Evolutionary conservation across 2,797 vertebrate genomes (phyloP), one percentile per base, ranked within the genome.

Genomic region (Sphaeramia orbicularis): DNA sequence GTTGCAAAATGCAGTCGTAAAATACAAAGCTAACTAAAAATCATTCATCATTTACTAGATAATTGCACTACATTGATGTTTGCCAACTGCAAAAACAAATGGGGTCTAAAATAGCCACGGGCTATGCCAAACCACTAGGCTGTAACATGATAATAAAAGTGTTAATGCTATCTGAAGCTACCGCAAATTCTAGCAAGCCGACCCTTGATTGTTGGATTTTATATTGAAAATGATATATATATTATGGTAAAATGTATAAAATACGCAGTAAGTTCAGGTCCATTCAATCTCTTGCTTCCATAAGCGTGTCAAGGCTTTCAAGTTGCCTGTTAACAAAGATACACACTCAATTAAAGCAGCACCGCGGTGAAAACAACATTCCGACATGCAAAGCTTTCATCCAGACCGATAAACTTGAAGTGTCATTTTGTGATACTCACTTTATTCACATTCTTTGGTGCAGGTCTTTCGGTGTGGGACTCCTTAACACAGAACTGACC

Each of bases 341-440:
- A 32, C 53, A 27, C 60, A 16, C 43, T 7, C 16, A 79, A 71
- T 42, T 47, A 16, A 10, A 21, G 18, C 52, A 45, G 9, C 37
- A 14, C 44, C 2, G 54, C 19, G 27, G 6, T 3, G 18, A 51
- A 60, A 82, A 36, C 24, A 44, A 43, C 19, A 44, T 27, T 18
- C 15, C 14, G 7, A 35, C 27, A 50, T n/a, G 18, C 38, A 18
- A 54, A 63, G 4, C 60, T 62, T 24, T 62, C 16, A 38, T 35
- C 2, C 45, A 6, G 10, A 37, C 15, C 0, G 37, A 5, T 55
- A 60, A 67, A 15, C 37, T 59, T 8, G 48, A 15, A 36, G 56
- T 86, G 90, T 85, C 89, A 92, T 56, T 45, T 1, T 36, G 8
- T 64, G 83, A 85, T 83, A 93, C 93, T 93, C 82, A 94, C 93